phyloP scores from a whole-genome alignment of 2,113 vertebrate genomes.

The Noturus placidus region DNA sequence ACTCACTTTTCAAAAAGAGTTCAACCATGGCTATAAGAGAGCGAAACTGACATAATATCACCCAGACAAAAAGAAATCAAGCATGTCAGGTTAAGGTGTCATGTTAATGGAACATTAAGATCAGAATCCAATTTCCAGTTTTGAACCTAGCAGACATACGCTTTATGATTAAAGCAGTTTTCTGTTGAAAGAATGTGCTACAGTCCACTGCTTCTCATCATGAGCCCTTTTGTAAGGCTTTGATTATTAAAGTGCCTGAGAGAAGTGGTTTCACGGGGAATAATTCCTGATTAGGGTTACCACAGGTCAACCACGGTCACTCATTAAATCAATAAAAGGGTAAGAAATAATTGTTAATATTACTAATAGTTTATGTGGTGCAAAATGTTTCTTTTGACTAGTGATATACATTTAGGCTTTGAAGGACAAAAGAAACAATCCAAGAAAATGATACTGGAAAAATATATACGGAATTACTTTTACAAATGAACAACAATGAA shows the following conservation, averaged over 20 bases:
- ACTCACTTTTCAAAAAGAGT: not conserved
- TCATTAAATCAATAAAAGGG: not conserved
- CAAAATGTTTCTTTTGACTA: not conserved
- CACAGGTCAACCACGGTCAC: not conserved
- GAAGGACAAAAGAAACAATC: not conserved
- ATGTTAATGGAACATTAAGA: not conserved
- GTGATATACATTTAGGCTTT: not conserved
- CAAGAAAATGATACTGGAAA: not conserved
- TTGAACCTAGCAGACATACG: not conserved
- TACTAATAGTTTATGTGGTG: not conserved
- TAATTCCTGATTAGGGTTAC: conserved; percentile 19
- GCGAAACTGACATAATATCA: not conserved
- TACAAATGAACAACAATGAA: not conserved
- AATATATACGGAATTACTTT: not conserved
- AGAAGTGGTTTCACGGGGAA: not conserved
- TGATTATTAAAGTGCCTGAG: conserved; percentile 1
- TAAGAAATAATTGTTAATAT: not conserved
- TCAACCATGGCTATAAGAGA: not conserved
- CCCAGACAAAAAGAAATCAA: not conserved
- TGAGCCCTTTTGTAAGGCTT: not conserved
- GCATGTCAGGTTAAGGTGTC: not conserved
- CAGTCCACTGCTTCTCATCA: conserved; percentile 7
- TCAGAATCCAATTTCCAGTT: not conserved
- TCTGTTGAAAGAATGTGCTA: conserved; percentile 8
- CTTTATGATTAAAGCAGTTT: conserved; percentile 7